Percentiles rank a stretch among this genome's conserved stretches.
Conservation (phyloP, 2,113 vertebrate species). For the Rousettus leschenaultii region DNA sequence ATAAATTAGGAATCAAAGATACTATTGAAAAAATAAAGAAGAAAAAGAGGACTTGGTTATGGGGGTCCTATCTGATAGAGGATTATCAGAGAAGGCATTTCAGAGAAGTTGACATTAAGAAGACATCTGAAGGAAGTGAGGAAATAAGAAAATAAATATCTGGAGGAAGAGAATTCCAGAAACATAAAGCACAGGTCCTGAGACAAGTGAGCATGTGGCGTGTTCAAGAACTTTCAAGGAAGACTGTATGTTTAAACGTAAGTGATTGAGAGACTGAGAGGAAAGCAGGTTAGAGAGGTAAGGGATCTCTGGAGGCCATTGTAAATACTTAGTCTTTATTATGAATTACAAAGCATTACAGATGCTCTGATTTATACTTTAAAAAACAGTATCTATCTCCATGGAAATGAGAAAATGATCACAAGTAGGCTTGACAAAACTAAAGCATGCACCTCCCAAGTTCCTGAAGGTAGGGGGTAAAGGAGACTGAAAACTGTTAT, state of each 20-base stretch:
- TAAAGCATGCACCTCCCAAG: background rate
- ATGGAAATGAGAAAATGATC: background rate
- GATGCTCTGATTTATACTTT: background rate
- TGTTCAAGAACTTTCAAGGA: background rate
- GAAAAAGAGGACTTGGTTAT: background rate
- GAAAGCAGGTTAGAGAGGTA: background rate
- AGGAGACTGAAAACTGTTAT: background rate
- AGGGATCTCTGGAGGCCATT: background rate
- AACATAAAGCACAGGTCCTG: too few relatives aligned
- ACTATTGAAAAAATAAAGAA: background rate
- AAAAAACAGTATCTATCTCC: background rate
- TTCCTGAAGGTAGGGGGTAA: background rate
- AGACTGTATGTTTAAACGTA: background rate
- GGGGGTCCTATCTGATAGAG: accelerated
- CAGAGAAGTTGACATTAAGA: background rate
- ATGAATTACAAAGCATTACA: background rate
- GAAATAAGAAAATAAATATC: background rate
- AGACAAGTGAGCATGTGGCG: background rate
- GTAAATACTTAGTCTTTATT: background rate
- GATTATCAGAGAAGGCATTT: background rate
- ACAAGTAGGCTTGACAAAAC: background rate
- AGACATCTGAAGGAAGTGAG: background rate
- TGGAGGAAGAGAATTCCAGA: background rate
- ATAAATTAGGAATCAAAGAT: background rate
- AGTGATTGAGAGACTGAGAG: background rate